Evolutionary conservation across 1,140 invertebrate species (phyloP), one percentile per base, ranked within the genome.

Genomic region (Spodoptera frugiperda): DNA sequence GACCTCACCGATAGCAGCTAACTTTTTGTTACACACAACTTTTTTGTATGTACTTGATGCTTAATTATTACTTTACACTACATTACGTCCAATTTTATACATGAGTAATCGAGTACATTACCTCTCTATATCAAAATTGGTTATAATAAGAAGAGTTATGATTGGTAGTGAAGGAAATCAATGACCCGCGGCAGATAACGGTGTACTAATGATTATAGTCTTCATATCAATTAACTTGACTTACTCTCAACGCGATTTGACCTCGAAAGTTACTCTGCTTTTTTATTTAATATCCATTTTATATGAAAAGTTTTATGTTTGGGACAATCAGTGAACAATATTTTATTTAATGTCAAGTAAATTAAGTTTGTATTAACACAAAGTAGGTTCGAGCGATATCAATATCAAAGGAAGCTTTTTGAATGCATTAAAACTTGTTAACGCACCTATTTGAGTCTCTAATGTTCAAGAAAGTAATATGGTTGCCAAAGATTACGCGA

Each of bases 161-260:
- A 73, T 14, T 30, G 21, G 21, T 48, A 17, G 10, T 10, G 44
- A 44, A 61, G 14, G 68, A 71, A 71, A 71, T 73, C 55, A 59
- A 61, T 61, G 71, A 73, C 71, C 71, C 54, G 55, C n/a, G n/a
- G 54, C 15, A 21, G 71, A 73, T 73, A 73, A 73, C 71, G 71
- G 71, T 61, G 3, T 46, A 11, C 3, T 71, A 49, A 57, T 73
- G 39, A 73, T 72, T 55, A 72, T 73, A 61, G 54, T 73, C 17
- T 59, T 73, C 54, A 73, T 73, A 73, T 73, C 55, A 71, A 71
- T 71, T 71, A 71, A 54, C 21, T 71, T 59, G 19, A 54, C 44
- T 72, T 57, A 30, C 17, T 46, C 39, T 48, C 33, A 44, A 46
- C 19, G 59, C 19, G 1, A 46, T 11, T 65, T 65, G 61, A 48